Base-by-base conservation (phyloP, 2,888 invertebrate genomes). In the Xanthorhoe designata region DNA sequence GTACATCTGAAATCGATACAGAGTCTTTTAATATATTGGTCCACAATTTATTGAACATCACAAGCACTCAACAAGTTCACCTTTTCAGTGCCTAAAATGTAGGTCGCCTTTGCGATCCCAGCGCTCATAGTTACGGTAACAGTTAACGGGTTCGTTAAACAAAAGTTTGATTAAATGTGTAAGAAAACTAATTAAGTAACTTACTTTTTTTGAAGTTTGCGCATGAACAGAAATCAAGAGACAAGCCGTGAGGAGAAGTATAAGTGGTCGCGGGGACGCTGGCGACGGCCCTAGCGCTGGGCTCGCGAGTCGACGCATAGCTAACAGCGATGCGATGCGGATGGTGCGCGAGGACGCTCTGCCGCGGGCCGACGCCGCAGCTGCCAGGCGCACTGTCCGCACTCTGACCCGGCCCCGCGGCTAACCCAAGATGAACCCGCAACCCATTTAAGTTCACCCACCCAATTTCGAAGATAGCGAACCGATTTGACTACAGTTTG, bases 391-490 rank as follows among this genome's bases (percentile, higher is more conserved):
- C 86, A 84, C 83, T 81, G 85, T 68, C 81, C 85, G 87, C 82
- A 84, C 82, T 78, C 80, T 90, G 91, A 91, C 91, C 91, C 88
- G 80, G 78, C 70, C 81, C 78, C 78, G 78, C 80, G 59, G 78
- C 78, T 78, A 86, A 88, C 89, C 85, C 78, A 78, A 83, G 85
- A 86, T 89, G 87, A 90, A 89, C 89, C 78, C 88, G 77, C 78
- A 72, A 77, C 75, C 88, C 90, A 92, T 92, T 92, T 88, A 85
- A 88, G 90, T 90, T 90, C 90, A 90, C 84, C 88, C 90, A 91
- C 92, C 91, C 84, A 92, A 89, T 91, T 92, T 90, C 78, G 81
- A 83, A 75, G 91, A 91, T 91, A 91, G 83, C 81, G 74, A 73
- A 77, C 78, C 66, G 83, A 83, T 85, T 86, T 78, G 84, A n/a